These are phyloP conservation scores for rat (Rattus norvegicus) DNA, from an alignment of 2,113 vertebrate species.

Conservation along the genomic window DNA sequence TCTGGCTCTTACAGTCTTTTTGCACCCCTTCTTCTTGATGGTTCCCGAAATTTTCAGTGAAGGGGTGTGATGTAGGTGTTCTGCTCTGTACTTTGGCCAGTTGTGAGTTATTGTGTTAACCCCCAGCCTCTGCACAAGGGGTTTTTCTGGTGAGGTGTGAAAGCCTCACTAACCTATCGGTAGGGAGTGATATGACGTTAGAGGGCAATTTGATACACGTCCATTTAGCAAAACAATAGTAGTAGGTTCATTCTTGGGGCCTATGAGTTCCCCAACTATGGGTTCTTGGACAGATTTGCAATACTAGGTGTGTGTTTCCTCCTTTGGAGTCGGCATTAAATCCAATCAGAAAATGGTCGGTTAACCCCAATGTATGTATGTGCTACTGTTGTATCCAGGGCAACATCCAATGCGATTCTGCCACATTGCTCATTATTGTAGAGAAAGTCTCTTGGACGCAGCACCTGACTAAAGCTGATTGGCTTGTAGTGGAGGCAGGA, in stretches of 20 bases:
- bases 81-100: neutral
- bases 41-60: too few relatives aligned
- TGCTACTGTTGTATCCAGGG: neutral
- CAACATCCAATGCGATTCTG: neutral
- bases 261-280: neutral
- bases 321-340: neutral
- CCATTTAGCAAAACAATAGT: neutral
- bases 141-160: neutral
- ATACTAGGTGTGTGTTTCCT: neutral
- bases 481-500: too few relatives aligned
- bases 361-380: neutral
- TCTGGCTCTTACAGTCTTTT: neutral
- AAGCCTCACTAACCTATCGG: neutral
- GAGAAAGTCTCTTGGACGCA: too few relatives aligned
- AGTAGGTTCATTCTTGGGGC: neutral
- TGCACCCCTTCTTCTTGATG: neutral
- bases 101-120: neutral
- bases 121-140: neutral
- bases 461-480: too few relatives aligned
- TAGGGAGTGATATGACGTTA: neutral
- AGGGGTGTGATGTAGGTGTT: neutral
- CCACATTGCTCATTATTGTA: neutral
- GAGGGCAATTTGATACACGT: neutral
- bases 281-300: neutral
- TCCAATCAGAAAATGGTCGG: neutral